Percentiles rank a stretch among this genome's conserved stretches.
phyloP scores from a whole-genome alignment of 1,140 invertebrate species.

The Lerema accius region DNA sequence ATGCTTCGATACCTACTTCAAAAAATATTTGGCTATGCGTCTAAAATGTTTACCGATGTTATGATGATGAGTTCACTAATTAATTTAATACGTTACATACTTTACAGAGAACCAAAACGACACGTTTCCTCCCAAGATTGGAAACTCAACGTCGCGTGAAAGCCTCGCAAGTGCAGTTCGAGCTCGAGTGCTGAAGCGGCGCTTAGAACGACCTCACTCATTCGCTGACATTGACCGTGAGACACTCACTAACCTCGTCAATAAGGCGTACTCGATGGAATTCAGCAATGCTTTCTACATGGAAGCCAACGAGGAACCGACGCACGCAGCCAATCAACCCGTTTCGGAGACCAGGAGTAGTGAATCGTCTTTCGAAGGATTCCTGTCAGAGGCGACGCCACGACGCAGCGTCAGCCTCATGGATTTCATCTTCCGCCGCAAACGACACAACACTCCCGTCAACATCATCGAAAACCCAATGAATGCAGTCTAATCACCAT shows the following conservation, averaged over 20 bases:
- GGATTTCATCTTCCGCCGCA: conserved; percentile 58
- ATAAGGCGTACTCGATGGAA: conserved; percentile 53
- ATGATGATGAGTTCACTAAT: no score
- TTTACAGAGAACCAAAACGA: conserved; percentile 59
- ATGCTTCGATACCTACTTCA: no score
- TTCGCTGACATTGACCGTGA: conserved; percentile 50
- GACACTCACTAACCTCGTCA: conserved; percentile 46
- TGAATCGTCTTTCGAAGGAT: conserved; percentile 45
- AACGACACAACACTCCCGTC: conserved; percentile 39
- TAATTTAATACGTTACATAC: conserved; percentile 1
- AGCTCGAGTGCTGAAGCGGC: conserved; percentile 46
- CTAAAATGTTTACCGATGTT: no score
- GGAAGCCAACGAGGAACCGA: conserved; percentile 36
- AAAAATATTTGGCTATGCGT: no score
- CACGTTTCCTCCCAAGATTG: conserved; percentile 41
- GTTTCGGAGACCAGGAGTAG: conserved; percentile 50
- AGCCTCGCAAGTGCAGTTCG: conserved; percentile 59
- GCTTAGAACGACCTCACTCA: conserved; percentile 54
- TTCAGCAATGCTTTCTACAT: conserved; percentile 38
- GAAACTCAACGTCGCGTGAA: conserved; percentile 48
- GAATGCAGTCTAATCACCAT: conserved; percentile 47
- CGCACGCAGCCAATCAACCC: conserved; percentile 35
- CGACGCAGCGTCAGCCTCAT: conserved; percentile 60
- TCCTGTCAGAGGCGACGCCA: conserved; percentile 43
- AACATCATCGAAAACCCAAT: conserved; percentile 68